Percentiles rank a stretch among this genome's conserved stretches.
phyloP scores from a whole-genome alignment of 2,797 vertebrate species.

The Ceyx erithaca region DNA sequence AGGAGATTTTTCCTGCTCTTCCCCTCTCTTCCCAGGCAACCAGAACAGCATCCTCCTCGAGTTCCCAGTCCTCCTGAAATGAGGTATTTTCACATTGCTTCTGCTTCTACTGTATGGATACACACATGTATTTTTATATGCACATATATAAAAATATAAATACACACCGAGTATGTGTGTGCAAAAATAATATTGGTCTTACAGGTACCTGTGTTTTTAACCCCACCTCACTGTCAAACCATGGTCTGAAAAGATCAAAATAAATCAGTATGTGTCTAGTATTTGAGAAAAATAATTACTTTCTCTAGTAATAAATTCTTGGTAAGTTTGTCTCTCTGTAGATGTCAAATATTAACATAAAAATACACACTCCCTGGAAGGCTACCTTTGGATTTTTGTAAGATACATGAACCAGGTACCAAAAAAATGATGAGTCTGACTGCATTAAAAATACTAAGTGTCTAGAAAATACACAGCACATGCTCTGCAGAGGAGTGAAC shows the following conservation, averaged over 20 bases:
- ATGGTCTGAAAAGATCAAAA: neutral
- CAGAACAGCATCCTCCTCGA: neutral
- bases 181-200: neutral
- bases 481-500: neutral
- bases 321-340: neutral
- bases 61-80: neutral
- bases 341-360: conserved; percentile 39
- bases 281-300: neutral
- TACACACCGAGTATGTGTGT: neutral
- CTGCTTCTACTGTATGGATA: neutral
- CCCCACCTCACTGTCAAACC: neutral
- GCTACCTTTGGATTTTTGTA: neutral
- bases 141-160: neutral
- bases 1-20: neutral
- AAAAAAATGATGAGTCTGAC: neutral
- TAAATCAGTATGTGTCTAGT: neutral
- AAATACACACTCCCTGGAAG: neutral
- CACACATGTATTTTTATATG: neutral
- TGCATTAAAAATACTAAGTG: conserved; percentile 9
- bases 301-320: neutral
- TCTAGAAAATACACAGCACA: neutral
- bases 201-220: neutral
- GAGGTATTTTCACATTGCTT: neutral
- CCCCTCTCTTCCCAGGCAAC: neutral
- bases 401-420: neutral